Percentiles rank a stretch among this genome's conserved stretches.
These are phyloP conservation scores for Xylota segnis DNA, from an alignment of 2,888 invertebrate species.

Conservation along the genomic window DNA sequence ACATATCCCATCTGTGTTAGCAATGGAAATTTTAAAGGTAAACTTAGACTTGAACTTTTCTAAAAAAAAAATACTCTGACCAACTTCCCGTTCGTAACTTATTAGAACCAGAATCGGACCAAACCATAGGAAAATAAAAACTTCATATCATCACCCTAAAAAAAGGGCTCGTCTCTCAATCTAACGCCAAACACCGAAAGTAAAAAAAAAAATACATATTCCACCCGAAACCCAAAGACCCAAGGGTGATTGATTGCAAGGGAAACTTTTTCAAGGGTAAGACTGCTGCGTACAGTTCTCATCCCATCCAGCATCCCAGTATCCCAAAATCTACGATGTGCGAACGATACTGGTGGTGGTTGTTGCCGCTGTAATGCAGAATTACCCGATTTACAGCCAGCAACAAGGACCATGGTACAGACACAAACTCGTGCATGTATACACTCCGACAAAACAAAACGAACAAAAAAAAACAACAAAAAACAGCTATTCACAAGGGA, in stretches of 20 bases:
- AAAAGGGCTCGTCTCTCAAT: constrained; percentile 69
- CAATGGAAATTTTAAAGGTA: constrained; percentile 36
- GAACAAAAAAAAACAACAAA: constrained; percentile 29
- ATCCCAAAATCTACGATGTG: constrained; percentile 65
- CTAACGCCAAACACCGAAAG: not conserved
- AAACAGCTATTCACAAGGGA: constrained; percentile 55
- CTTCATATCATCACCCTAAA: constrained; percentile 52
- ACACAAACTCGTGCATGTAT: constrained; percentile 24
- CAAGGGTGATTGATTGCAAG: constrained; percentile 77
- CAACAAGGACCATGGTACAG: constrained; percentile 42
- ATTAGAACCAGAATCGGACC: constrained; percentile 21
- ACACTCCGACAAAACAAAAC: constrained; percentile 10
- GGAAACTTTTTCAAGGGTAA: constrained; percentile 78
- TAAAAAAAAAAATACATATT: not conserved
- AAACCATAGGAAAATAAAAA: constrained; percentile 26
- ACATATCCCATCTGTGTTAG: constrained; percentile 29
- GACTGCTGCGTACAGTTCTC: constrained; percentile 74
- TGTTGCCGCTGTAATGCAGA: constrained; percentile 33
- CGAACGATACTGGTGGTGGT: constrained; percentile 64
- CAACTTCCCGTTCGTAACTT: constrained; percentile 54
- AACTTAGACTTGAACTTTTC: constrained; percentile 48
- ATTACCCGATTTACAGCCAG: constrained; percentile 47
- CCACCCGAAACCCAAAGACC: constrained; percentile 41
- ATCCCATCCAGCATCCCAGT: constrained; percentile 79
- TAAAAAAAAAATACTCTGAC: constrained; percentile 40